These are phyloP conservation scores for Oenanthe oenanthe DNA, from an alignment of 2,113 vertebrate species.

Conservation along the genomic window DNA sequence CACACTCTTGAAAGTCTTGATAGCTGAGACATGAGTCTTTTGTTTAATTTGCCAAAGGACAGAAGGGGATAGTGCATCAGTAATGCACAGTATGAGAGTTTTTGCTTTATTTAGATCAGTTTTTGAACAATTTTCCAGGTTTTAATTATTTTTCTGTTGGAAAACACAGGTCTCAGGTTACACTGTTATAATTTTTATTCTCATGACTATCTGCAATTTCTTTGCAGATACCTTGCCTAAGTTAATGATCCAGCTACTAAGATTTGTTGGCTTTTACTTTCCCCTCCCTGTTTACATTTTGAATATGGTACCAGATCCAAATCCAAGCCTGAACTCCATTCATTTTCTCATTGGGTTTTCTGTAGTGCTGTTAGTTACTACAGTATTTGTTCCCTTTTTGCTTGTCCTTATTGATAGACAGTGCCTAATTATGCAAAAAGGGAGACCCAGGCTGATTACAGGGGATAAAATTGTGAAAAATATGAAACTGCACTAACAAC, in stretches of 20 bases:
- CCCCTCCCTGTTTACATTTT: neutral
- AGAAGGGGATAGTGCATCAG: neutral
- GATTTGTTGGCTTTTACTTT: neutral
- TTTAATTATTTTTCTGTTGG: neutral
- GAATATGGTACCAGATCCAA: neutral
- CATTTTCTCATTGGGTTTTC: neutral
- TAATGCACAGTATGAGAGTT: neutral
- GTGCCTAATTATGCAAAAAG: neutral
- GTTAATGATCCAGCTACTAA: neutral
- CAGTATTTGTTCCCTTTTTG: neutral
- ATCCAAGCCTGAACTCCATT: neutral
- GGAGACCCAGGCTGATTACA: neutral
- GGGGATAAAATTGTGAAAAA: neutral
- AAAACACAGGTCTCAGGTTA: neutral
- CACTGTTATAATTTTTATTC: neutral
- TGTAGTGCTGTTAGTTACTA: neutral
- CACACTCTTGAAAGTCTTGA: neutral
- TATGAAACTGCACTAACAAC: neutral
- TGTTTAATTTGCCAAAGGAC: neutral
- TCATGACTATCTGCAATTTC: neutral
- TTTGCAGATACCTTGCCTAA: neutral
- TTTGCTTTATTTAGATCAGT: neutral
- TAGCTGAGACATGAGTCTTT: neutral
- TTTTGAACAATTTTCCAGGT: neutral
- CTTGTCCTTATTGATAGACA: neutral